A percentile compares a stretch with the other conserved stretches of the same genome.
Conservation (phyloP, 2,113 vertebrate genomes). For the Lucifuga dentata region DNA sequence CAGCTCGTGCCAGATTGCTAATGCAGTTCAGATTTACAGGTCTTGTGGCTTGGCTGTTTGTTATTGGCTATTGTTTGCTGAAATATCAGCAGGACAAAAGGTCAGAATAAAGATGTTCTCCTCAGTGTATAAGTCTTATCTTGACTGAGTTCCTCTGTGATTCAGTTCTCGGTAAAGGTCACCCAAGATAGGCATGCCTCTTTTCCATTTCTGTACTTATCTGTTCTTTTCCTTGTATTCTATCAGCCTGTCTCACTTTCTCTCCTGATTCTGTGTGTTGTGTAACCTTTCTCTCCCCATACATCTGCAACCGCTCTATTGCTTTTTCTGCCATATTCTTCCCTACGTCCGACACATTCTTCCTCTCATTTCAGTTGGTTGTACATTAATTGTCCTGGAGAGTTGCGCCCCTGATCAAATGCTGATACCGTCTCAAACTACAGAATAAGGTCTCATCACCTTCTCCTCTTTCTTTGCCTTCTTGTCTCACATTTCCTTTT, state of each 20-base stretch:
- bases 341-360: constrained; percentile 7
- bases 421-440: background rate
- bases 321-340: constrained; percentile 8
- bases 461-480: constrained; percentile 12
- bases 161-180: constrained; percentile 71
- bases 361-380: no score
- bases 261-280: constrained; percentile 20
- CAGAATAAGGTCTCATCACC: background rate
- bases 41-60: constrained; percentile 33
- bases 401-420: background rate
- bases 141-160: constrained; percentile 58
- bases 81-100: constrained; percentile 72
- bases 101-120: constrained; percentile 71
- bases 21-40: constrained; percentile 45
- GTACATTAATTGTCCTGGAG: no score
- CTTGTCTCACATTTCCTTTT: background rate
- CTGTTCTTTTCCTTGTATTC: constrained; percentile 54
- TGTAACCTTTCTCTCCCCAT: constrained; percentile 50
- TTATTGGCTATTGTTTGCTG: constrained; percentile 47
- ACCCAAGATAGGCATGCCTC: constrained; percentile 63
- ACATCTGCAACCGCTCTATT: background rate
- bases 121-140: constrained; percentile 66
- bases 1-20: constrained; percentile 14
- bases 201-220: constrained; percentile 66
- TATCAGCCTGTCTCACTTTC: constrained; percentile 44